Evolutionary conservation across 2,797 vertebrate genomes (phyloP).

Genomic region (Chanos chanos): DNA sequence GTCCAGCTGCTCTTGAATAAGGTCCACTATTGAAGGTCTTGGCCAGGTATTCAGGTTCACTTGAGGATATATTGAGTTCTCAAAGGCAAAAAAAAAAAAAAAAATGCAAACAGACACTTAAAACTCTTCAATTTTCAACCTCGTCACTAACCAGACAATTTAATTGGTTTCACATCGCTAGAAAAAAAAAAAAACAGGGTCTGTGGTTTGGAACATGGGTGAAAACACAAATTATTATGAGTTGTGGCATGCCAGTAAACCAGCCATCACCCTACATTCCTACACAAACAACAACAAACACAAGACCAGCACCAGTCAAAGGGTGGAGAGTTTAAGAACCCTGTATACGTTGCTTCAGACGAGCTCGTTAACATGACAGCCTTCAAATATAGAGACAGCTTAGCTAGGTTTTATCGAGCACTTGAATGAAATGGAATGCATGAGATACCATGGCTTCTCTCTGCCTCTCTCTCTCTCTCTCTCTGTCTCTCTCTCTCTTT

Average conservation of each 20-base stretch:
- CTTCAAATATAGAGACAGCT: neutral
- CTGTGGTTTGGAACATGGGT: too few relatives aligned
- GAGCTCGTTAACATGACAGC: neutral
- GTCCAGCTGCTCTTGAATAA: constrained; percentile 55
- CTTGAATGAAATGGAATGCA: constrained; percentile 13
- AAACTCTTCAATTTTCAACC: too few relatives aligned
- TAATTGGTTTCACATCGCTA: too few relatives aligned
- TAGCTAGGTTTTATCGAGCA: constrained; percentile 6
- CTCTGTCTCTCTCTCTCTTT: constrained; percentile 24
- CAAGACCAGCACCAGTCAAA: too few relatives aligned
- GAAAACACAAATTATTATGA: neutral
- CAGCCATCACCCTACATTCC: neutral
- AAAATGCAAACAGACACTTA: too few relatives aligned
- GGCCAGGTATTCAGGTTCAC: constrained; percentile 61
- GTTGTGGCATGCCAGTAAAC: neutral
- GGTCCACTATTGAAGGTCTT: constrained; percentile 46
- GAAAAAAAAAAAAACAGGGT: too few relatives aligned
- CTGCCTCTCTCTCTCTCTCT: neutral
- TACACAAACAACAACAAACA: constrained; percentile 10
- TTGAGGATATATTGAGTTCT: constrained; percentile 49
- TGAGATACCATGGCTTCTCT: constrained; percentile 3
- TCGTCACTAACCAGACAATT: too few relatives aligned
- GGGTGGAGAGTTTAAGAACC: neutral
- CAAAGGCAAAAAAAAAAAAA: too few relatives aligned
- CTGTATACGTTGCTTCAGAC: neutral